Base-by-base conservation (phyloP, 2,888 invertebrate genomes). In the Dromius quadrimaculatus region DNA sequence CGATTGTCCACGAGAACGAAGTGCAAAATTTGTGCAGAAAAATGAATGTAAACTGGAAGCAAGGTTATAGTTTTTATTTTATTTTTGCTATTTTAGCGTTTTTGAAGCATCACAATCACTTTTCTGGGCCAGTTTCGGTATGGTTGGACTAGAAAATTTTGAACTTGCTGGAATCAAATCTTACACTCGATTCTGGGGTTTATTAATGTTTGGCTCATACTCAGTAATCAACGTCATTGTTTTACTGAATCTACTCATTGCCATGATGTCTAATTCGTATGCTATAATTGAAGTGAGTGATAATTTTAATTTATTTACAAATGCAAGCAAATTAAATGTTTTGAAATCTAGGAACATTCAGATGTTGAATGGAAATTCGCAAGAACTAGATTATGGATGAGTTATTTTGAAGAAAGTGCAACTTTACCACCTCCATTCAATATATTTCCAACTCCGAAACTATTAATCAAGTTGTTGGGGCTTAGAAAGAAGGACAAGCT, bases 311-410 rank as follows among this genome's bases (percentile, higher is more conserved):
- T 36, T 11, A 36, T n/a, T 9, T 43, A 43, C 3, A 4, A 15
- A 43, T 59, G n/a, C 15, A 13, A 36, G 5, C 5, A 9, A 2
- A 13, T 13, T 20, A 11, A 17, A 28, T 57, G 2, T 32, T 66
- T 43, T n/a, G n/a, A n/a, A 61, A 75, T 77, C 28, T 63, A 96
- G 96, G 91, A 94, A 85, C 94, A 95, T 79, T 93, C 97, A 0
- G 97, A 97, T 78, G 92, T 92, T 0, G 97, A 97, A 83, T 97
- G 97, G 97, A 97, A 97, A 83, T 97, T 97, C 81, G 97, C 97
- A 0, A 87, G 97, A 50, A 95, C 95, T 0, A 92, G 93, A 76
- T 84, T 98, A 1, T 97, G 97, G 97, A 92, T 97, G 89, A 95
- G 93, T 77, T 98, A 95, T 81, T 98, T 98, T 79, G 97, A 97